A percentile compares a stretch with the other conserved stretches of the same genome.
Evolutionary conservation across 2,888 invertebrate species (phyloP).

Genomic region (Operophtera brumata): DNA sequence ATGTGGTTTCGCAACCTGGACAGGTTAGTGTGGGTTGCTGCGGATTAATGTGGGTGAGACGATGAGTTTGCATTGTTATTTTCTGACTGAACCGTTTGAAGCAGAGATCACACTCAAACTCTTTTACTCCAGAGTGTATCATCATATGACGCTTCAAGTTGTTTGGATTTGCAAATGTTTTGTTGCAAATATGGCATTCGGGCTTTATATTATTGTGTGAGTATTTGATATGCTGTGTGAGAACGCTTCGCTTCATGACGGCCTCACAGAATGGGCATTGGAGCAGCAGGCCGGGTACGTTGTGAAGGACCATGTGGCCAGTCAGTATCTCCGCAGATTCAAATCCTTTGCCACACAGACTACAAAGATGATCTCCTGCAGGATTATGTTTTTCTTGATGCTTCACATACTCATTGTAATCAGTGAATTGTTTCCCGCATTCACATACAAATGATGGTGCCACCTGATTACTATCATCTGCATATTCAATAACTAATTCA

Average conservation of each 20-base stretch:
- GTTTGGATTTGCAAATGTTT: constrained; percentile 75
- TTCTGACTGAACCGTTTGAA: constrained; percentile 72
- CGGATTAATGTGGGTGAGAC: constrained; percentile 64
- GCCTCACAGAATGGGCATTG: constrained; percentile 71
- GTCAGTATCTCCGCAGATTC: constrained; percentile 70
- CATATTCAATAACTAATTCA: constrained; percentile 72
- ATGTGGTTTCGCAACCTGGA: constrained; percentile 60
- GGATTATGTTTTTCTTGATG: constrained; percentile 70
- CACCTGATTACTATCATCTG: constrained; percentile 63
- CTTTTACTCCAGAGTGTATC: constrained; percentile 69
- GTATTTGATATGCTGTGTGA: constrained; percentile 75
- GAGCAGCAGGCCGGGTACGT: constrained; percentile 53
- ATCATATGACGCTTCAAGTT: constrained; percentile 76
- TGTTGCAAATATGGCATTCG: constrained; percentile 62
- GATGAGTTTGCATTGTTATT: constrained; percentile 75
- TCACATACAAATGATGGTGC: constrained; percentile 69
- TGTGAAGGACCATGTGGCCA: constrained; percentile 72
- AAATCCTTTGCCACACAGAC: constrained; percentile 72
- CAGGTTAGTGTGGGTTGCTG: constrained; percentile 48
- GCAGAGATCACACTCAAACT: constrained; percentile 75
- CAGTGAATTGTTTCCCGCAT: constrained; percentile 69
- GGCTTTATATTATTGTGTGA: constrained; percentile 71
- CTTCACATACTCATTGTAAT: constrained; percentile 64
- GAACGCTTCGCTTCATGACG: constrained; percentile 58
- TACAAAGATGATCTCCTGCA: constrained; percentile 64